Base-by-base conservation (phyloP, 2,113 vertebrate genomes). In the Malurus cyaneus region DNA sequence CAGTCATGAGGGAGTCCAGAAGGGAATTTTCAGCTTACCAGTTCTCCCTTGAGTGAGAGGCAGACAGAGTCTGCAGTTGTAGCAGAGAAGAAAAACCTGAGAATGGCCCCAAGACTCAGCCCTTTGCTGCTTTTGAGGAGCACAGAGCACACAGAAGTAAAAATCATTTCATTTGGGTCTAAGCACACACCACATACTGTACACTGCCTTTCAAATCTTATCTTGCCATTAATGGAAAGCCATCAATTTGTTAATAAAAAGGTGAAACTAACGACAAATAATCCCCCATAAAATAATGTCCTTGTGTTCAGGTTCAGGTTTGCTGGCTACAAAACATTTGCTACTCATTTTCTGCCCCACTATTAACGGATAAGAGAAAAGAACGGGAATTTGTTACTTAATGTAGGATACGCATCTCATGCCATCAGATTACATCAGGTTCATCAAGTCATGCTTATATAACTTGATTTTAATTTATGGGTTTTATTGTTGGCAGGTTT, bases 391-490 rank as follows among this genome's bases (percentile, higher is more conserved):
- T 79, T 88, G 86, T 92, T 94, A 89, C 91, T 96, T 89, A 93
- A 88, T 54, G 81, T 67, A 73, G 79, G 89, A 95, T 96, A 84
- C 54, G 50, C 61, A 92, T 94, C 90, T 94, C 93, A 80, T 93
- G 93, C 93, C 95, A 97, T 92, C 92, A 94, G 80, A 96, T 96
- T 97, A 95, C 76, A 96, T 86, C 86, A 95, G 90, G 94, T 96
- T 97, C 96, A 96, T 95, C 95, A 97, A 96, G 86, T 97, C 95
- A 96, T 82, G 94, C 91, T 96, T 96, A 84, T 91, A 92, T 97
- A 97, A 96, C 89, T 96, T 94, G 91, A 95, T 96, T 96, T 97
- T 96, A 97, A 97, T 97, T 93, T 90, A 80, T 93, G 96, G 95
- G 89, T 86, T 97, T 95, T 97, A 95, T 96, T 96, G 94, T 96